Base-by-base conservation (phyloP, 2,797 vertebrate genomes). In the Trachops cirrhosus region DNA sequence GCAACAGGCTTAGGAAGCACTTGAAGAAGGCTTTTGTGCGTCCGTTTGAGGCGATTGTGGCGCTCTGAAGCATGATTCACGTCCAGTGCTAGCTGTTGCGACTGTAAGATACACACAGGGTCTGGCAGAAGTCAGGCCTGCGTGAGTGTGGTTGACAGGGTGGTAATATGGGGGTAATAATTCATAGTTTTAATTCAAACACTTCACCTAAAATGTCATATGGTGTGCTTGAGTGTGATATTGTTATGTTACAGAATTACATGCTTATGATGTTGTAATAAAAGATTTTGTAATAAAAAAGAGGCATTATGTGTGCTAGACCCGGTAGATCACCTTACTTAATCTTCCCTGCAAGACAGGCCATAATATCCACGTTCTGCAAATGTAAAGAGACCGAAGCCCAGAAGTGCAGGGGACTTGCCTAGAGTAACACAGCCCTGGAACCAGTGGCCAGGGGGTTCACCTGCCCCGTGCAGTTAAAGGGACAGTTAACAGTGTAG, bases 61-160 rank as follows among this genome's bases (percentile, higher is more conserved):
- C 14, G 41, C 67, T 62, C 24, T n/a, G 73, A 44, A 59, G 10
- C 11, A 4, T 29, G 1, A 0, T 0, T 0, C 3, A 0, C 5
- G 2, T 46, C 44, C 22, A 3, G 1, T 2, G 15, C 15, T 8
- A 37, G 59, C 74, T 78, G 6, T n/a, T 37, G 21, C 7, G 8
- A 26, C n/a, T 2, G 12, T 37, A 26, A 77, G 21, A 16, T 1
- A 3, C 12, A 21, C 19, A 29, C 57, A 14, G 57, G 57, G 57
- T 59, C 26, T 2, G 57, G 57, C 57, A 29, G 57, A 29, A 12
- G 54, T 26, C 4, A 59, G 10, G 57, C 57, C 57, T 59, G 24
- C 4, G 9, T 59, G 57, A 9, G 54, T 57, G 54, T 57, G 54
- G 54, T 26, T 57, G 54, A 22, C 7, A 57, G 54, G 22, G 54